A percentile compares a stretch with the other conserved stretches of the same genome.
Conservation (phyloP, 1,140 invertebrate species). For the Microplitis mediator region DNA sequence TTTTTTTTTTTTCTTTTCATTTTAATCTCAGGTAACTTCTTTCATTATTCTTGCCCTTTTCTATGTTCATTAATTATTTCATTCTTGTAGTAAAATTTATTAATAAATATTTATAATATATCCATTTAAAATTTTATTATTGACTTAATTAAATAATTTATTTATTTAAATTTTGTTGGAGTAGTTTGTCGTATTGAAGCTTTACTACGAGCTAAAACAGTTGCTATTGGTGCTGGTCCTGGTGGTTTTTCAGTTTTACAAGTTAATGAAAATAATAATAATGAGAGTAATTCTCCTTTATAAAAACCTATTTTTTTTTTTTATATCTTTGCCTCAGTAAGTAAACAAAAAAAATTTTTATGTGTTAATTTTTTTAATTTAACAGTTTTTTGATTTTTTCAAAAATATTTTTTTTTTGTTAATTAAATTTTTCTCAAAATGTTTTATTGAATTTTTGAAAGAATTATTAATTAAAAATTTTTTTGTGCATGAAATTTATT, state of each 20-base stretch:
- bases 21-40: too few relatives aligned
- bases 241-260: constrained; percentile 51
- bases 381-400: neutral
- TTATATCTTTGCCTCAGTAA: constrained; percentile 49
- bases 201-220: constrained; percentile 52
- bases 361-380: neutral
- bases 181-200: constrained; percentile 57
- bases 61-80: constrained; percentile 35
- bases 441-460: too few relatives aligned
- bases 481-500: neutral
- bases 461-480: too few relatives aligned
- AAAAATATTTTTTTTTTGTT: neutral
- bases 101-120: too few relatives aligned
- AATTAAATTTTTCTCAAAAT: too few relatives aligned
- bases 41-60: constrained; percentile 35
- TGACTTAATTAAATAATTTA: neutral
- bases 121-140: neutral
- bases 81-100: too few relatives aligned
- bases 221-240: constrained; percentile 53
- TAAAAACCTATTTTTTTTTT: constrained; percentile 52
- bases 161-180: constrained; percentile 29
- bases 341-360: constrained; percentile 39
- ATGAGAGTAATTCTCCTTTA: constrained; percentile 17
- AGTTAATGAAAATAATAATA: constrained; percentile 37
- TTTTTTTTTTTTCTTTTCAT: neutral